These are phyloP conservation scores for Agrilus cyanescens DNA, from an alignment of 2,888 invertebrate species.

Conservation along the genomic window DNA sequence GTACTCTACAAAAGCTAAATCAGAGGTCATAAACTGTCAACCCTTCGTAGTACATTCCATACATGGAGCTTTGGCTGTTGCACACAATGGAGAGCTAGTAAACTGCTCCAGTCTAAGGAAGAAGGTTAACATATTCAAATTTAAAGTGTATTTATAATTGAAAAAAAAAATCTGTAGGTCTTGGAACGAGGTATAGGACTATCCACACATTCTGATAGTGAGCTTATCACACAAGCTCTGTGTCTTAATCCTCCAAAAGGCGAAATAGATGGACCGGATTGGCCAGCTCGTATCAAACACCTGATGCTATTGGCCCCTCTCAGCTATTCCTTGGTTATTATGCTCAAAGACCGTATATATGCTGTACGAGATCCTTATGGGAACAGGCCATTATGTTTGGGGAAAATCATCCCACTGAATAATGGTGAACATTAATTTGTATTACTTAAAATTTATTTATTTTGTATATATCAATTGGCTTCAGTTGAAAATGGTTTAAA, in stretches of 20 bases:
- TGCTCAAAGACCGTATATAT: slow-evolving; percentile 88
- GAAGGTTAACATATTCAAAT: slow-evolving; percentile 47
- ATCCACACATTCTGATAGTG: slow-evolving; percentile 93
- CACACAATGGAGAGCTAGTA: slow-evolving; percentile 95
- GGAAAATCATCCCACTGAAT: slow-evolving; percentile 65
- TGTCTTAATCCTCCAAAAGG: slow-evolving; percentile 85
- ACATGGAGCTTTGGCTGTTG: slow-evolving; percentile 87
- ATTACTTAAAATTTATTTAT: slow-evolving; percentile 3
- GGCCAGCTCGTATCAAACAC: slow-evolving; percentile 85
- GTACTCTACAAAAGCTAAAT: slow-evolving; percentile 93
- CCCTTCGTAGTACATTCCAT: slow-evolving; percentile 97
- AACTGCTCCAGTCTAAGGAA: slow-evolving; percentile 79
- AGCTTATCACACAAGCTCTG: slow-evolving; percentile 91
- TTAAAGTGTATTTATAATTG: neutral
- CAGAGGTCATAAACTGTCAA: slow-evolving; percentile 90
- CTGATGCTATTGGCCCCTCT: slow-evolving; percentile 87
- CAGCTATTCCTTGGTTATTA: slow-evolving; percentile 91
- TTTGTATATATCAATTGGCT: slow-evolving; percentile 5
- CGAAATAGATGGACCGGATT: slow-evolving; percentile 77
- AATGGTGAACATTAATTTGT: slow-evolving; percentile 11
- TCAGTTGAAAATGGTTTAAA: slow-evolving; percentile 31
- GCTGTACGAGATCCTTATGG: slow-evolving; percentile 95
- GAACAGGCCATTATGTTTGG: slow-evolving; percentile 92
- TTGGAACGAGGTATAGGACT: slow-evolving; percentile 87
- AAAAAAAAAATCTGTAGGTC: slow-evolving; percentile 45